Conservation (phyloP, 2,113 vertebrate species). For the Polypterus bichir region DNA sequence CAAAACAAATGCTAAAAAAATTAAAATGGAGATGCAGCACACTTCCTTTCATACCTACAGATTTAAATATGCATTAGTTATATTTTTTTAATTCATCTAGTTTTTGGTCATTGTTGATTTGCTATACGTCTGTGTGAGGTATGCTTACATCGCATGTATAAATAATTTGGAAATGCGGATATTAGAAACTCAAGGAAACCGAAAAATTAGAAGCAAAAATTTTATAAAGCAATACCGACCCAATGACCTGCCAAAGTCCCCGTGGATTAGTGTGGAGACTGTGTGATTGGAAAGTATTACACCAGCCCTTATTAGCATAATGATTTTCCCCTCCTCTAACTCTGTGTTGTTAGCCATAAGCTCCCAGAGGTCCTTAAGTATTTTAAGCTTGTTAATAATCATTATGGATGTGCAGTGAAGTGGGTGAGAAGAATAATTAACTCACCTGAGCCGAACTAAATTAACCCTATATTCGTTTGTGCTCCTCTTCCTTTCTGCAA, state of each 20-base stretch:
- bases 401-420: slow-evolving; percentile 93
- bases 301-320: slow-evolving; percentile 79
- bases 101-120: no score
- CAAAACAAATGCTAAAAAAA: no score
- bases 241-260: slow-evolving; percentile 63
- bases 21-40: no score
- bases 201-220: slow-evolving; percentile 20
- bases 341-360: slow-evolving; percentile 70
- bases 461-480: slow-evolving; percentile 64
- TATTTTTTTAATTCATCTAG: no score
- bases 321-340: slow-evolving; percentile 68
- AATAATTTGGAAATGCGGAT: background rate
- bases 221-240: slow-evolving; percentile 48
- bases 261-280: slow-evolving; percentile 69
- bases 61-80: no score
- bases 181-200: background rate
- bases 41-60: no score
- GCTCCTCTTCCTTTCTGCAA: slow-evolving; percentile 38
- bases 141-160: no score
- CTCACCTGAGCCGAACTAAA: slow-evolving; percentile 96
- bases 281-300: slow-evolving; percentile 72
- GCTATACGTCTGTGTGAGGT: no score
- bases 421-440: slow-evolving; percentile 87
- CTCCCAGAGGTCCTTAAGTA: slow-evolving; percentile 83
- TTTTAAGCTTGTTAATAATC: slow-evolving; percentile 97